Percentiles rank a stretch among this genome's conserved stretches.
Conservation (phyloP, 2,888 invertebrate species). For the Neocrepidodera transversa region DNA sequence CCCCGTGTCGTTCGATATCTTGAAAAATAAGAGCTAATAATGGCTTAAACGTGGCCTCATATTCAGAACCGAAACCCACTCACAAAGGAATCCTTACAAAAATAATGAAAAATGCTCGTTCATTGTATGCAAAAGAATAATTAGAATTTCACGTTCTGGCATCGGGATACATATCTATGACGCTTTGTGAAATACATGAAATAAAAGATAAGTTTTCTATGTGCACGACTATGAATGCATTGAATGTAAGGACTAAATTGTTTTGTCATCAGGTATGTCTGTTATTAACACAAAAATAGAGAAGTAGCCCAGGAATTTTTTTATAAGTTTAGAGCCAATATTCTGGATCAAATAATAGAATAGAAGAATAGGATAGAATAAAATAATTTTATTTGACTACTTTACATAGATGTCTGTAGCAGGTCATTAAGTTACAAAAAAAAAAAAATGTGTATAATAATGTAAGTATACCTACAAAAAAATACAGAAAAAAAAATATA, state of each 20-base stretch:
- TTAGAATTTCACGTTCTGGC: constrained; percentile 29
- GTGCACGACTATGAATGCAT: constrained; percentile 9
- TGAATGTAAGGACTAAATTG: constrained; percentile 12
- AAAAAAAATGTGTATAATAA: too few species aligned
- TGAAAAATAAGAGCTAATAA: constrained; percentile 24
- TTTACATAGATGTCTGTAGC: too few species aligned
- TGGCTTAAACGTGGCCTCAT: constrained; percentile 12
- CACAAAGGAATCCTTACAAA: constrained; percentile 30
- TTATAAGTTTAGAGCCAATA: too few species aligned
- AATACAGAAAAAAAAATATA: too few species aligned
- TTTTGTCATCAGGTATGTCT: constrained; percentile 6
- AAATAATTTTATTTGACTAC: too few species aligned
- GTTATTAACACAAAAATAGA: too few species aligned
- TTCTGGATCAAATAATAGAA: too few species aligned
- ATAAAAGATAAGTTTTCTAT: constrained; percentile 1
- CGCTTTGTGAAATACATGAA: constrained; percentile 19
- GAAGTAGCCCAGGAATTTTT: too few species aligned
- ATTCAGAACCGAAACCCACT: constrained; percentile 16
- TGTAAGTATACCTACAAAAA: too few species aligned
- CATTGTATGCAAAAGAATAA: constrained; percentile 32
- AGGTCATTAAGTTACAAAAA: too few species aligned
- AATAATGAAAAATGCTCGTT: constrained; percentile 27
- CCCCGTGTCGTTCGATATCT: constrained; percentile 14
- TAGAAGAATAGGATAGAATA: too few species aligned
- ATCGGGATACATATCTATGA: constrained; percentile 30